These are phyloP conservation scores for Lagorchestes hirsutus DNA, from an alignment of 2,797 vertebrate species.

Conservation along the genomic window DNA sequence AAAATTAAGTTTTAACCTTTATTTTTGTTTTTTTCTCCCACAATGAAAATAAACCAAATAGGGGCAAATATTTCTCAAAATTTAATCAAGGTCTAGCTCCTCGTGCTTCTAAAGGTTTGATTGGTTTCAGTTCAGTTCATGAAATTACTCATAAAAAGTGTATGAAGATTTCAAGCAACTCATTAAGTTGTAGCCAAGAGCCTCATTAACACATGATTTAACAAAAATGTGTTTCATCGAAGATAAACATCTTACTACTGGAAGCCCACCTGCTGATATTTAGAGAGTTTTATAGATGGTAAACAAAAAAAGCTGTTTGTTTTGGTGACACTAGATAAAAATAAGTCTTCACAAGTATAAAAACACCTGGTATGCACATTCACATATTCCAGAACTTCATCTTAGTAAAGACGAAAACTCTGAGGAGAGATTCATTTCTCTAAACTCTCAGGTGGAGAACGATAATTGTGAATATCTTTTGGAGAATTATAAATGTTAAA, in stretches of 20 bases:
- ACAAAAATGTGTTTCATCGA: constrained; percentile 13
- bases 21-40: background rate
- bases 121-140: constrained; percentile 23
- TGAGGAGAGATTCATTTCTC: background rate
- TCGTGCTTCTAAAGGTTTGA: constrained; percentile 6
- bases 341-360: background rate
- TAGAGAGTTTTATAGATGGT: constrained; percentile 20
- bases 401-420: background rate
- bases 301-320: constrained; percentile 3
- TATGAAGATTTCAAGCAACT: constrained; percentile 23
- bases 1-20: constrained; percentile 9
- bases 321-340: constrained; percentile 31
- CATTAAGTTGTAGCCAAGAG: constrained; percentile 41
- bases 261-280: background rate
- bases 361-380: background rate
- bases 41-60: background rate
- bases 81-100: background rate
- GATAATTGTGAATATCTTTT: background rate
- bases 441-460: background rate
- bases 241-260: background rate
- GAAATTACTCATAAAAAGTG: constrained; percentile 3
- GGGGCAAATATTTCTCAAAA: background rate
- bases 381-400: background rate
- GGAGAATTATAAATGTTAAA: background rate
- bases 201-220: constrained; percentile 39